Conservation (phyloP, 2,797 vertebrate species). For the Menidia menidia region DNA sequence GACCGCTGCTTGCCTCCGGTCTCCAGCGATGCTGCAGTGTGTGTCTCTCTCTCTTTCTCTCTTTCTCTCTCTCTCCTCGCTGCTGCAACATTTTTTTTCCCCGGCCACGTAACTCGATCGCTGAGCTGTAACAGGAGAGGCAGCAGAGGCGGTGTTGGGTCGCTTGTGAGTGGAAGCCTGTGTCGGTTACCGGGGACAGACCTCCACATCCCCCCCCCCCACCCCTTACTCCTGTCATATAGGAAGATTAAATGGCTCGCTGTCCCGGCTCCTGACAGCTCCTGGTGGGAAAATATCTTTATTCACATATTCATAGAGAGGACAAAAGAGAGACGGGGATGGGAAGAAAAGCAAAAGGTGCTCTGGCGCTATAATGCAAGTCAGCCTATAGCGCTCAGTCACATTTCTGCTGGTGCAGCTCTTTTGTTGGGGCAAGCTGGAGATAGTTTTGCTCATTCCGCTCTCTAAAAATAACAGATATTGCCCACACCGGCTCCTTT, state of each 20-base stretch:
- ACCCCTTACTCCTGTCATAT: conserved; percentile 69
- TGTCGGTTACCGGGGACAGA: conserved; percentile 68
- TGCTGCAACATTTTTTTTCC: conserved; percentile 79
- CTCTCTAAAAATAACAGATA: conserved; percentile 37
- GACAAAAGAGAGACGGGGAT: conserved; percentile 48
- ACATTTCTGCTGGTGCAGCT: conserved; percentile 74
- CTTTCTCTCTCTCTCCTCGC: conserved; percentile 37
- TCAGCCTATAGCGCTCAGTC: conserved; percentile 48
- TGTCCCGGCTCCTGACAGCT: conserved; percentile 75
- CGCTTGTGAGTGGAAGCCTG: conserved; percentile 45
- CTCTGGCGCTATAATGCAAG: conserved; percentile 58
- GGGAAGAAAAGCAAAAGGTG: conserved; percentile 33
- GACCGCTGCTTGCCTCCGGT: conserved; percentile 83
- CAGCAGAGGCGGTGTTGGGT: conserved; percentile 75
- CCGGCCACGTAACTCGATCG: conserved; percentile 80
- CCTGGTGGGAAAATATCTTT: conserved; percentile 74
- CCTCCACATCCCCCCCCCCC: conserved; percentile 59
- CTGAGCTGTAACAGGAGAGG: conserved; percentile 82
- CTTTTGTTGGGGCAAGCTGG: conserved; percentile 56
- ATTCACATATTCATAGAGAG: conserved; percentile 71
- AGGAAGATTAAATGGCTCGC: conserved; percentile 77
- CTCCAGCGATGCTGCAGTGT: conserved; percentile 95
- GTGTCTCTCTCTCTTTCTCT: conserved; percentile 66
- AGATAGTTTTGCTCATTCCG: conserved; percentile 58
- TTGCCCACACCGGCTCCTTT: conserved; percentile 7